phyloP scores from a whole-genome alignment of 1,140 invertebrate genomes.

The Holotrichia oblita region DNA sequence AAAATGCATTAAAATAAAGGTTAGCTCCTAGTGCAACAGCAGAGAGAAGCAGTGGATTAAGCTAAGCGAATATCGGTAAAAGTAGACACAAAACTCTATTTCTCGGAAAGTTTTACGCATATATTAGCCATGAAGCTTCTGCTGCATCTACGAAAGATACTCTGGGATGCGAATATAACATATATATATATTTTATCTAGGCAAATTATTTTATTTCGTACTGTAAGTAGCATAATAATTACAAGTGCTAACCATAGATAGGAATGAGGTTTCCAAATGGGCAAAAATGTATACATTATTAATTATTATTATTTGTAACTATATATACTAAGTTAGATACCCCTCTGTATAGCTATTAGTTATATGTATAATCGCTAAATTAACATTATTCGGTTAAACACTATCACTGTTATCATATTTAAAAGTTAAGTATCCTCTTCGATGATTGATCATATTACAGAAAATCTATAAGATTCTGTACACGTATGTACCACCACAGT shows the following conservation, averaged over 20 bases:
- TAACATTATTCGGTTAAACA: too few species aligned
- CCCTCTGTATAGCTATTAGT: too few species aligned
- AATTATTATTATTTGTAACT: too few species aligned
- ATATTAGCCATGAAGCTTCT: background rate
- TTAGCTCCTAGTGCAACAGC: background rate
- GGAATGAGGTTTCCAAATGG: background rate
- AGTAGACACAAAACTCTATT: background rate
- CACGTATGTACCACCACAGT: too few species aligned
- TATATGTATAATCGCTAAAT: too few species aligned
- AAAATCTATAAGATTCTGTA: too few species aligned
- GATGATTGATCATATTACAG: too few species aligned
- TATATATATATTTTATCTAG: background rate
- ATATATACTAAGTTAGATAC: too few species aligned
- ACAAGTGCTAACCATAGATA: background rate
- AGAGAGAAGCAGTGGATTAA: background rate
- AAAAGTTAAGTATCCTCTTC: too few species aligned
- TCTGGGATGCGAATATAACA: background rate
- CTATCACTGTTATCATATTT: too few species aligned
- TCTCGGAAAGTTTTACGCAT: constrained; percentile 16
- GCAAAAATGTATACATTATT: background rate
- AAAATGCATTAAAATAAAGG: background rate
- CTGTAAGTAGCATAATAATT: too few species aligned
- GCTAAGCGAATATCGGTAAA: background rate
- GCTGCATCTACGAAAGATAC: background rate
- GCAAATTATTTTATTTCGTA: too few species aligned